Conservation (phyloP, 1,140 invertebrate species). For the Scaptomyza montana region DNA sequence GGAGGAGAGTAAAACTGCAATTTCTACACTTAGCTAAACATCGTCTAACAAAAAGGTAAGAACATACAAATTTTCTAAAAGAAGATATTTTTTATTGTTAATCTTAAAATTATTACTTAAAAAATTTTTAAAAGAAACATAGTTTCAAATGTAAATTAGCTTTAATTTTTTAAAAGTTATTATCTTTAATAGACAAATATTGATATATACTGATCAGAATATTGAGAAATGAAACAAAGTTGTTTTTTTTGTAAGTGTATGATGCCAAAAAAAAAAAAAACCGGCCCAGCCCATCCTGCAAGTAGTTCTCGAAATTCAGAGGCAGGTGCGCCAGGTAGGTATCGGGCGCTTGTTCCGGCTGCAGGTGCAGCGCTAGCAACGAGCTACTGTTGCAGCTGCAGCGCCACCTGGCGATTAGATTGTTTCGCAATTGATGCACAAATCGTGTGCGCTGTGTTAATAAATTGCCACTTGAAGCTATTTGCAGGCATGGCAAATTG, state of each 20-base stretch:
- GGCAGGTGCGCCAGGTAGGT: constrained; percentile 4
- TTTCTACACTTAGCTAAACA: background rate
- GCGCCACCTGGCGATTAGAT: constrained; percentile 26
- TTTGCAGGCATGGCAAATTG: constrained; percentile 75
- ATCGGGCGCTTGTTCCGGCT: constrained; percentile 1
- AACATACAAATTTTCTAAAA: no score
- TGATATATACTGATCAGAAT: no score
- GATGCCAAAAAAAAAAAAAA: background rate
- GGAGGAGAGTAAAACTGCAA: constrained; percentile 8
- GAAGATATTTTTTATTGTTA: no score
- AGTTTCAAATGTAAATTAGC: no score
- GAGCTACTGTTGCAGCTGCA: constrained; percentile 31
- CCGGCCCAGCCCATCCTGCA: background rate
- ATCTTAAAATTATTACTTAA: no score
- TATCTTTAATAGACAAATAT: no score
- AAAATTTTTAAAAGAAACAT: no score
- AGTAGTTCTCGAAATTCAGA: constrained; percentile 10
- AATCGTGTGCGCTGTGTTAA: constrained; percentile 56
- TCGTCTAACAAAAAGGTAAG: background rate
- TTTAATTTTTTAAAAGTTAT: no score
- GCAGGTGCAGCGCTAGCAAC: constrained; percentile 5
- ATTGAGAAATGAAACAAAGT: no score
- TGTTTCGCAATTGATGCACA: constrained; percentile 71
- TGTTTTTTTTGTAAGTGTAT: background rate
- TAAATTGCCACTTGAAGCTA: constrained; percentile 67